Evolutionary conservation across 2,113 vertebrate genomes (phyloP), one percentile per base, ranked within the genome.

Genomic region (Litocranius walleri): DNA sequence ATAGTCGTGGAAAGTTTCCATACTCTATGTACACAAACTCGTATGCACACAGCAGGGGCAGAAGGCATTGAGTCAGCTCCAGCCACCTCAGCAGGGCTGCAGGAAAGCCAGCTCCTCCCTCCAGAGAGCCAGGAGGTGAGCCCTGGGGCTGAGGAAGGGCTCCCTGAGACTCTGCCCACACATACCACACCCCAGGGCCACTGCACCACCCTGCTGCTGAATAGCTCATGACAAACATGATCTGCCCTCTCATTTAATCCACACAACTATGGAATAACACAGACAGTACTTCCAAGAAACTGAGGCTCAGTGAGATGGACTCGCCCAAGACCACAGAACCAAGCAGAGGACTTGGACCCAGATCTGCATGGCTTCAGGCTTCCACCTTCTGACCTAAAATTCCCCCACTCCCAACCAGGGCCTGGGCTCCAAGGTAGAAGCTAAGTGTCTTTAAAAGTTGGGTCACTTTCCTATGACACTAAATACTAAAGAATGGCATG

Each of bases 1-100:
- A 88, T 56, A 85, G 94, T 54, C 50, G 21, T 64, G 48, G 90
- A 80, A 98, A 98, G 45, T 90, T 87, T 77, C 88, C 90, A 48
- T 6, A 15, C 40, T 84, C 5, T 29, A 0, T 43, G 21, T 27
- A 64, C 21, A 17, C 27, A 52, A 30, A 81, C 33, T 80, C 40
- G 1, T 16, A 21, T 45, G 62, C 67, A 56, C 67, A n/a, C 9
- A 5, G 27, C 11, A 59, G 86, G 14, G 82, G 25, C 77, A 89
- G 45, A 36, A 97, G 61, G 23, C 16, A 11, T 29, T 59, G 40
- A 78, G 30, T 62, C 43, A 6, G 54, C 54, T n/a, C 56, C 50
- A 3, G 21, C 45, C 84, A 21, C 1, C 7, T 2, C 27, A 2
- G 45, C 5, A 0, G 21, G 7, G 56, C n/a, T 86, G 29, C 9